Evolutionary conservation across 2,888 invertebrate species (phyloP).

Genomic region (Pachydiplax longipennis): DNA sequence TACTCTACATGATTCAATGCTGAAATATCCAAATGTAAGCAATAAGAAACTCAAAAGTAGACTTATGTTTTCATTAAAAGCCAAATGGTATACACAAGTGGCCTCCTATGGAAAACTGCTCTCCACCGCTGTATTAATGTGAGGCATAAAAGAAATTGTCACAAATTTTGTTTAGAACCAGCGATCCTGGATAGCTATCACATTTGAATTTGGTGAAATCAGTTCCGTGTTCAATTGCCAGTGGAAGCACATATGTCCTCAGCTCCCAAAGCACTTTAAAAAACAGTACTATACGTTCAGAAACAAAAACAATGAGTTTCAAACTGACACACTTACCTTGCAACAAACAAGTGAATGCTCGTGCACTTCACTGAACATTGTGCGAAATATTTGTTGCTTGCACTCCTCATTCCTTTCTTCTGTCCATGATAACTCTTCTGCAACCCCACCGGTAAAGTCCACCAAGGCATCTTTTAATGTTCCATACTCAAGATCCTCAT

Average conservation of each 20-base stretch:
- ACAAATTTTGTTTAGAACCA: too few relatives aligned
- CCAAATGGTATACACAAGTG: background rate
- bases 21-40: too few relatives aligned
- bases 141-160: too few relatives aligned
- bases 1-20: too few relatives aligned
- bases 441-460: slow-evolving; percentile 70
- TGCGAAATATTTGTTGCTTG: slow-evolving; percentile 61
- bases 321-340: slow-evolving; percentile 62
- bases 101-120: background rate
- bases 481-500: slow-evolving; percentile 68
- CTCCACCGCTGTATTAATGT: background rate
- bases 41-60: too few relatives aligned
- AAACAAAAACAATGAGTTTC: background rate
- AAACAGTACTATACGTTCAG: background rate
- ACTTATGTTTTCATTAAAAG: background rate
- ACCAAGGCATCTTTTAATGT: slow-evolving; percentile 68
- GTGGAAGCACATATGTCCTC: too few relatives aligned
- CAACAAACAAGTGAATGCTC: slow-evolving; percentile 67
- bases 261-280: too few relatives aligned
- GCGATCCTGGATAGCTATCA: too few relatives aligned
- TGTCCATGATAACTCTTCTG: slow-evolving; percentile 63
- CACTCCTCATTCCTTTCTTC: slow-evolving; percentile 55
- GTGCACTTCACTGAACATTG: slow-evolving; percentile 62
- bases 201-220: too few relatives aligned
- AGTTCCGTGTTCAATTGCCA: too few relatives aligned